Base-by-base conservation (phyloP, 1,140 invertebrate species). In the Dendrolimus kikuchii region DNA sequence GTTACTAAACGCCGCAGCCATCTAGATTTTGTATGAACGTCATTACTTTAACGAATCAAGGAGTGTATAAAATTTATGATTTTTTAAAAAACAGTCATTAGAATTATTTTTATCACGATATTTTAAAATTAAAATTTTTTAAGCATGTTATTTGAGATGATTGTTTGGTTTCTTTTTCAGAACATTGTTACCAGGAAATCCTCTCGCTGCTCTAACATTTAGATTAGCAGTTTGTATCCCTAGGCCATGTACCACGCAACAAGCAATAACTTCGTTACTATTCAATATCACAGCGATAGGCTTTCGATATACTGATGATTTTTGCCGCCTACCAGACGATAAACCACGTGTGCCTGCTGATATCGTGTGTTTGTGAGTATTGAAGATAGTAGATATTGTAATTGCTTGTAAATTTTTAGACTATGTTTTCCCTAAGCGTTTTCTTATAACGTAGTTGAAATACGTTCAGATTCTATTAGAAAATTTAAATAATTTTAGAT, bases 281-380 rank as follows among this genome's bases (percentile, higher is more conserved):
- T 57, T 59, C 7, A 66, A 71, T 38, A 36, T 63, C 4, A 66
- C 54, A 5, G n/a, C 10, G 0, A 5, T 66, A 36, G 62, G 53
- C 5, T 50, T 74, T 7, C n/a, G 49, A 6, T 66, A 60, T 51
- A 46, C 38, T 3, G 67, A 74, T 37, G 38, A 49, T 8, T 62
- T 55, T 7, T 74, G 71, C 47, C 64, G 74, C 1, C 64, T 77
- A 40, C 66, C 66, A 6, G 56, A 68, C 42, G 73, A 76, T 45
- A 73, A 69, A 40, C 64, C 59, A n/a, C 69, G 66, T 60, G 64
- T 57, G 2, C 54, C 68, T 38, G 74, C 53, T 8, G 75, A 78
- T 62, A 73, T 72, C 50, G 64, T 71, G 40, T 74, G 74, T 36
- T 58, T 74, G 78, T 81, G 58, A 70, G 78, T 71, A 49, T 39